These are phyloP conservation scores for Podargus strigoides DNA, from an alignment of 2,797 vertebrate species.

Conservation along the genomic window DNA sequence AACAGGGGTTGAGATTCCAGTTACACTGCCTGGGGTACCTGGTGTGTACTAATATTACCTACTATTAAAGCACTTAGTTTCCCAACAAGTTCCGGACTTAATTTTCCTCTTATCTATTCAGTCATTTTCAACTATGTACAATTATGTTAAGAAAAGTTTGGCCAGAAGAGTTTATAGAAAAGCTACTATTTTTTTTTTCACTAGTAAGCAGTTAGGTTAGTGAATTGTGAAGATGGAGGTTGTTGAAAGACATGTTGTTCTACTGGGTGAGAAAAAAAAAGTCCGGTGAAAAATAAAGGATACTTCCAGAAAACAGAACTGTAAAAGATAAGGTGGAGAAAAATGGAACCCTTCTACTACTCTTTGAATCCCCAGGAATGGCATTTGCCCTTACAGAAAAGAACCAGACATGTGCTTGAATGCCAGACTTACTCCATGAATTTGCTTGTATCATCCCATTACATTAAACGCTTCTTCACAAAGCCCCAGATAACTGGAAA, in stretches of 20 bases:
- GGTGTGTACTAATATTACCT: neutral
- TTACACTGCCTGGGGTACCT: neutral
- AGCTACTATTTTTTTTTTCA: neutral
- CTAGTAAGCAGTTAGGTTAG: neutral
- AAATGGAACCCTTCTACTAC: neutral
- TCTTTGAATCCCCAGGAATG: neutral
- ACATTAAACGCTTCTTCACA: neutral
- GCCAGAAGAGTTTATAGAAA: neutral
- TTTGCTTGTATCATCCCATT: neutral
- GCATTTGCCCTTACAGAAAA: neutral
- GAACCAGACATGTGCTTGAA: neutral
- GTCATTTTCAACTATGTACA: neutral
- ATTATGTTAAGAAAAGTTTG: neutral
- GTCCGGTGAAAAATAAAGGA: neutral
- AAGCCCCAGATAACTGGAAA: neutral
- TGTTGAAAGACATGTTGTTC: neutral
- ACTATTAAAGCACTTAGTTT: neutral
- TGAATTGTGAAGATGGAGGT: neutral
- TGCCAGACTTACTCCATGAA: neutral
- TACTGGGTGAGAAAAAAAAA: neutral
- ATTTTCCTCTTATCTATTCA: neutral
- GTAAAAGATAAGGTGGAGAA: neutral
- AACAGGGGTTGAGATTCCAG: rapidly evolving
- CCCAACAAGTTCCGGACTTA: neutral
- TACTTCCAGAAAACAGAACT: neutral